Evolutionary conservation across 1,140 invertebrate species (phyloP), one percentile per base, ranked within the genome.

Genomic region (Zophobas morio): DNA sequence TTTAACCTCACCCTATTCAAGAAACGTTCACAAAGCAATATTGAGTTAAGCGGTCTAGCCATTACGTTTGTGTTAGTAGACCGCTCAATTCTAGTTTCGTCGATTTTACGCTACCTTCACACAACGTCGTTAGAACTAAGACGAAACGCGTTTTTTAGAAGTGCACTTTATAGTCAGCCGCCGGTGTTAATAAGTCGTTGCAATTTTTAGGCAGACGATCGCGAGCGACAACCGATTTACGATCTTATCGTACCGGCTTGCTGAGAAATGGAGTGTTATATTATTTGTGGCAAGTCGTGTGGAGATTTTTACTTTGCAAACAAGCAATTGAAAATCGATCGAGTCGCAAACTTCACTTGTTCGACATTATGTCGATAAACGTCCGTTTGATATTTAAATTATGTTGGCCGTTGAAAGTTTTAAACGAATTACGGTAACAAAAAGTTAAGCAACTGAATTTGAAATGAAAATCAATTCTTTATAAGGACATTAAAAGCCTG

Each of bases 261-360:
- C 8, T 51, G 49, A n/a, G 20, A 4, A 51, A 51, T 2, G 6
- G 20, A 2, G n/a, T 51, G 6, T 51, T 51, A 51, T 51, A n/a
- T 51, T 6, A 2, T 51, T 51, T 51, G 49, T n/a, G 6, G 49
- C 20, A 51, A 51, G 49, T 51, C 20, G 6, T 51, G n/a, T 20
- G n/a, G 20, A 42, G 37, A 40, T 63, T 66, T 66, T 66, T 37
- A 66, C 60, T 8, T 32, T 1, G 60, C 8, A 60, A 46, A 46
- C 60, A 40, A 66, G 37, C 60, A 42, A 42, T 66, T 66, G 39
- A 34, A 60, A 66, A 66, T 66, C 60, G 42, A 66, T 66, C 20
- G 33, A 63, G 60, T 66, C 60, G 42, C 36, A 66, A 66, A 66
- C 37, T 66, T 66, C 6, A 42, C 35, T 32, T 66, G n/a, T 66